A percentile compares a stretch with the other conserved stretches of the same genome.
phyloP scores from a whole-genome alignment of 2,888 invertebrate genomes.

The Epicampocera succincta region DNA sequence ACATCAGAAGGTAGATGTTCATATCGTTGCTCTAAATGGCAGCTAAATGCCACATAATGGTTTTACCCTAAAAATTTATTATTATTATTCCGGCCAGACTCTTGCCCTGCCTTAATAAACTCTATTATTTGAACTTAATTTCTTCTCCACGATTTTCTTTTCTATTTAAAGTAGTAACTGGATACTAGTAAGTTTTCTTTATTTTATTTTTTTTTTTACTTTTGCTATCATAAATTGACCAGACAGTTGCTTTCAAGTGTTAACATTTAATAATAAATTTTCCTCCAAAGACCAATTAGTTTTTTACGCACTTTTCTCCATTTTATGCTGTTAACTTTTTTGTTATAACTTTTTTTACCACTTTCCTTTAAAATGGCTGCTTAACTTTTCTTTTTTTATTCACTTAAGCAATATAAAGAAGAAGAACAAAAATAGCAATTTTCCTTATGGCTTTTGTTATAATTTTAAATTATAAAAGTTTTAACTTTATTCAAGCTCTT shows the following conservation, averaged over 20 bases:
- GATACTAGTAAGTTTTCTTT: too few relatives aligned
- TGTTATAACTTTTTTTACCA: background rate
- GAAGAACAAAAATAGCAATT: slow-evolving; percentile 28
- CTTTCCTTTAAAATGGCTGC: slow-evolving; percentile 33
- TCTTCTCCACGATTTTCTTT: too few relatives aligned
- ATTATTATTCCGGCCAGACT: too few relatives aligned
- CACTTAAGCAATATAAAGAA: slow-evolving; percentile 28
- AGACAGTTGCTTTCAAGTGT: slow-evolving; percentile 43
- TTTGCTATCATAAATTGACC: slow-evolving; percentile 23
- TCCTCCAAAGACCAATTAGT: slow-evolving; percentile 53
- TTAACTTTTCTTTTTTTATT: slow-evolving; percentile 39
- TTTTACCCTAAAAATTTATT: too few relatives aligned
- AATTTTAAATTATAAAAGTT: slow-evolving; percentile 64
- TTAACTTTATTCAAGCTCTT: slow-evolving; percentile 20
- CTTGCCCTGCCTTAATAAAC: too few relatives aligned
- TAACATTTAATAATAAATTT: slow-evolving; percentile 59
- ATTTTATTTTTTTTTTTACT: too few relatives aligned
- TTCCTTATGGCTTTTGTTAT: slow-evolving; percentile 43
- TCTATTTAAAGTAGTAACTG: too few relatives aligned
- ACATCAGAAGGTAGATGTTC: too few relatives aligned
- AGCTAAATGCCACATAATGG: too few relatives aligned
- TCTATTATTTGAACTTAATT: too few relatives aligned
- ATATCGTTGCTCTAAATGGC: too few relatives aligned
- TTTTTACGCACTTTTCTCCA: slow-evolving; percentile 32
- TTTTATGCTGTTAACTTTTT: background rate